Base-by-base conservation (phyloP, 2,888 invertebrate species). In the Cataglyphis cursor region DNA sequence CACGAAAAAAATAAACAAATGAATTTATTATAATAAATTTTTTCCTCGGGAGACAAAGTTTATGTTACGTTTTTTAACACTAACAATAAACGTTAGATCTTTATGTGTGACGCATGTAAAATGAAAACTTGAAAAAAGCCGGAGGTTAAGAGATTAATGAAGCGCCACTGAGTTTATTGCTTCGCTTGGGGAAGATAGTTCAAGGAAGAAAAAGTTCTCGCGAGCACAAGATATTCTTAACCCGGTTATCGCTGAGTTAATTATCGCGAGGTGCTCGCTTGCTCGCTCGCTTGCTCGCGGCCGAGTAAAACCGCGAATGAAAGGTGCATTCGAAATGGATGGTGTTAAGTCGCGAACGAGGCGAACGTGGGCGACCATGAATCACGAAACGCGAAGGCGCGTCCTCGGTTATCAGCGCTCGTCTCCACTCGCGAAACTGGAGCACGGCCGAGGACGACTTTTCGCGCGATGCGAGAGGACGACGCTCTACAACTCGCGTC, bases 191-290 rank as follows among this genome's bases (percentile, higher is more conserved):
- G 35, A 24, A 48, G 54, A 76, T 76, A 76, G 66, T 76, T 76
- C n/a, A 24, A 35, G 10, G 44, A 70, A 24, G 44, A 80, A 80
- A 66, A 80, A 80, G 78, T 80, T 78, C 31, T 35, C 31, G 31
- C 0, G 44, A 28, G 31, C 44, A 28, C 44, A 28, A 78, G 35
- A 54, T 80, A 80, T 70, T 70, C 72, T 80, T 80, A 80, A 80
- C 78, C 72, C 59, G 72, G 78, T 80, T 80, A 80, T 80, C 59
- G 70, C 35, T n/a, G n/a, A 80, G 70, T 70, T 80, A 80, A 80
- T 80, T 80, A 80, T 70, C 78, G 70, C 78, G 59, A 21, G 59
- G n/a, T 35, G 10, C 57, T 68, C 44, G 41, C 21, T 57, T 38
- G 41, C n/a, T n/a, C 8, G 24, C n/a, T 64, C 1, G 51, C n/a